Conservation (phyloP, 2,888 invertebrate species). For the Drosophila lutescens region DNA sequence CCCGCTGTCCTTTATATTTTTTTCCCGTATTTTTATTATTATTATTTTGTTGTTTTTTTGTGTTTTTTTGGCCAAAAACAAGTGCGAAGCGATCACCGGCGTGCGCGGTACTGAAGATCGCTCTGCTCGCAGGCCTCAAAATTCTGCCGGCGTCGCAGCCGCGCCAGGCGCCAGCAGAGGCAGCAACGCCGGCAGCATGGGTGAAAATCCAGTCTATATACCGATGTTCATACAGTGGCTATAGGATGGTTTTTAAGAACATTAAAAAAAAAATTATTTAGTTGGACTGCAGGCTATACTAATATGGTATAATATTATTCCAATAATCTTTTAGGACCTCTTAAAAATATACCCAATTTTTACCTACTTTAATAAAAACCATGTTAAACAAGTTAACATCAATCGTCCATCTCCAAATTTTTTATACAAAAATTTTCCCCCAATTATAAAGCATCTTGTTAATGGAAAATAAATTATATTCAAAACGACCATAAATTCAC, state of each 20-base stretch:
- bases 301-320: too few relatives aligned
- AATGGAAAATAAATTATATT: conserved; percentile 13
- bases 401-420: too few relatives aligned
- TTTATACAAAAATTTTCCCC: background rate
- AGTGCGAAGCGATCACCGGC: conserved; percentile 77
- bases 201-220: conserved; percentile 30
- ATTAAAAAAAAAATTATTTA: too few relatives aligned
- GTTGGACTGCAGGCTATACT: too few relatives aligned
- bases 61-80: conserved; percentile 43
- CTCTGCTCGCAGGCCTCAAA: conserved; percentile 34
- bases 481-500: conserved; percentile 15
- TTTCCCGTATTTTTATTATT: background rate
- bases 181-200: conserved; percentile 21
- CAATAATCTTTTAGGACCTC: too few relatives aligned
- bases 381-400: too few relatives aligned
- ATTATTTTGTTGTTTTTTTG: background rate
- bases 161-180: conserved; percentile 5
- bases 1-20: background rate
- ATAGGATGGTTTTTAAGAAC: too few relatives aligned
- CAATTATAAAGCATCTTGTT: conserved; percentile 6
- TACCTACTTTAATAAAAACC: too few relatives aligned
- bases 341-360: too few relatives aligned
- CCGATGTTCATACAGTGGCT: conserved; percentile 16
- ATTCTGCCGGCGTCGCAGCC: conserved; percentile 20
- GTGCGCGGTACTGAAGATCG: conserved; percentile 74